Percentiles rank a stretch among this genome's conserved stretches.
phyloP scores from a whole-genome alignment of 2,113 vertebrate species.

The Ptilonorhynchus violaceus region DNA sequence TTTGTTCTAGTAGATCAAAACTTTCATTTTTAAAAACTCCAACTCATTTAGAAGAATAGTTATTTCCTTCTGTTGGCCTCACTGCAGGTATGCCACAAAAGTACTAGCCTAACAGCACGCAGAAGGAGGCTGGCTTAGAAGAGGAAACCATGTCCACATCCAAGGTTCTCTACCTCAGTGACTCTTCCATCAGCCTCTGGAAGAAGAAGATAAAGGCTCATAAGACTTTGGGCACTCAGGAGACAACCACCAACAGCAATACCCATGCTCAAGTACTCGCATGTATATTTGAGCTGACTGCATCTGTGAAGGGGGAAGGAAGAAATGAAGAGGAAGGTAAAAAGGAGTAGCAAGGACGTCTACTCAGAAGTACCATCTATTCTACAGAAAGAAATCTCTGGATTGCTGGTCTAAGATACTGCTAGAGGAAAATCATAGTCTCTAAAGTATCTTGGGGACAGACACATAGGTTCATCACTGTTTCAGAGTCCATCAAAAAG shows the following conservation, averaged over 20 bases:
- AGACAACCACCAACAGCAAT: not conserved
- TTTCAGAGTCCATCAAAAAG: not conserved
- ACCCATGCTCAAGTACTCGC: not conserved
- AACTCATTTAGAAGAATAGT: not conserved
- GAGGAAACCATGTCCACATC: not conserved
- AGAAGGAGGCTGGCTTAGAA: not conserved
- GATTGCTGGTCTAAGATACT: not conserved
- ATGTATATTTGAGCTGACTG: not conserved
- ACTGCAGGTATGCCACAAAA: not conserved
- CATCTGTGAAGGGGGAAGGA: accelerated
- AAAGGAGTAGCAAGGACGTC: not conserved
- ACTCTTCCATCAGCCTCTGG: not conserved
- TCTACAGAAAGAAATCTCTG: not conserved
- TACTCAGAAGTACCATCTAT: not conserved
- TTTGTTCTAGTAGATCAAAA: not conserved
- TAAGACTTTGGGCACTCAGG: not conserved
- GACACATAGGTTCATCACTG: not conserved
- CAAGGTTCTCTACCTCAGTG: not conserved
- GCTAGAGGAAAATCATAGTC: not conserved
- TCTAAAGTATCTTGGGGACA: not conserved
- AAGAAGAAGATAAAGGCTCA: not conserved
- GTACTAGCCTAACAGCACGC: not conserved
- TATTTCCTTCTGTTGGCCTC: not conserved
- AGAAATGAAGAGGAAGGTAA: not conserved
- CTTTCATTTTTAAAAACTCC: not conserved